Base-by-base conservation (phyloP, 2,113 vertebrate species). In the Scalopus aquaticus region DNA sequence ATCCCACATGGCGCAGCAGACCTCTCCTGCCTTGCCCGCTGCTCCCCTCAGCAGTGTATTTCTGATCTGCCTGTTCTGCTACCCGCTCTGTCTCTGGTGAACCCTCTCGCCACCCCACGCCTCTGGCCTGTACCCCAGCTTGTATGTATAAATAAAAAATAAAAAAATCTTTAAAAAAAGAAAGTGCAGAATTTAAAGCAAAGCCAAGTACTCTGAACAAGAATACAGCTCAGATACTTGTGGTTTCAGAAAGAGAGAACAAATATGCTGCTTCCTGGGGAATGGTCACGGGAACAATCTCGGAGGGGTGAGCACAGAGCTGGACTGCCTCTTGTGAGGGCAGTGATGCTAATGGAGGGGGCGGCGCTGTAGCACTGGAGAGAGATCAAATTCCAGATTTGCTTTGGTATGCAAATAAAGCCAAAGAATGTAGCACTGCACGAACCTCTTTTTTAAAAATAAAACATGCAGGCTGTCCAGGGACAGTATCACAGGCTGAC, bases 391-490 rank as follows among this genome's bases (percentile, higher is more conserved):
- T 97, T 93, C 95, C 93, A 97, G 82, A n/a, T 26, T 94, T 95
- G 76, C 77, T 96, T 78, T 93, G 54, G 79, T 90, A 84, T 97
- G 80, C 83, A 91, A 97, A 96, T 84, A 92, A 86, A 87, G 22
- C 1, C 54, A 79, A 92, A 84, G 35, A 51, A 44, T 46, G 26
- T 15, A 28, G 67, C 58, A 97, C 17, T 22, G 46, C 32, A 96
- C 78, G 46, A 93, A 94, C 49, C 39, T 80, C 49, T 85, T 94
- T 89, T 95, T 95, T 77, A 39, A 76, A 72, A 95, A 88, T 85
- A 87, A 84, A 95, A 94, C 82, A 51, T 79, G 74, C 76, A 64
- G 67, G 12, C 1, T 93, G 13, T 3, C 56, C 32, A 84, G 42
- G 74, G 77, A 46, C 74, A 39, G 44, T 56, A 94, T 84, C 58